Base-by-base conservation (phyloP, 2,797 vertebrate species). In the Sebastes kiyomatsui region DNA sequence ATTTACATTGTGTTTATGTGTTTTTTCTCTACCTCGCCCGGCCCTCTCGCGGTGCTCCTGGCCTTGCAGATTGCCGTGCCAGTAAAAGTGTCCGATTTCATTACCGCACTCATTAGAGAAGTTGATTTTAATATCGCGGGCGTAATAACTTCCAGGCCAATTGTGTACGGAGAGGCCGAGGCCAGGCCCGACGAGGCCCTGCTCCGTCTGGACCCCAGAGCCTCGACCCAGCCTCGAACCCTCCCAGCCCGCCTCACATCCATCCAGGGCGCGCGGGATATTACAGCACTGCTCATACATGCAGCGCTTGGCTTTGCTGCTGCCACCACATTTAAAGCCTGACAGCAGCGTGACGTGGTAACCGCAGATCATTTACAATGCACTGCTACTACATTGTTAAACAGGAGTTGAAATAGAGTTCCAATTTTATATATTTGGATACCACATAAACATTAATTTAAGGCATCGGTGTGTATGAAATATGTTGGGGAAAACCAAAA, bases 1-100 rank as follows among this genome's bases (percentile, higher is more conserved):
- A 52, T 88, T 91, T 84, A 81, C 67, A 54, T 82, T 32, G 11
- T 85, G 75, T 90, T 91, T 85, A 54, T 80, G 83, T 75, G 81
- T 75, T 74, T 84, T 46, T 46, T 67, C 72, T 86, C 52, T 67
- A 58, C 14, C 62, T 49, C 8, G 7, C 12, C 30, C 60, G 65
- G 73, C 59, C 66, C 60, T 85, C 67, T 61, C 4, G 14, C 6
- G 14, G 73, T 61, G 14, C 79, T 77, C 58, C 70, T 80, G 71
- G 72, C 56, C 76, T 76, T 33, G 73, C 84, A 87, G 84, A 85
- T 80, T 86, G 85, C 82, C 52, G 42, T 72, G 77, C 87, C 90
- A 90, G 87, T 94, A 94, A 95, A 96, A 94, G 92, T 94, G 94
- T 95, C 94, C 93, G 90, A 90, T 88, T 89, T 81, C 78, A 93